These are phyloP conservation scores for Seriola aureovittata DNA, from an alignment of 2,113 vertebrate species.

Conservation along the genomic window DNA sequence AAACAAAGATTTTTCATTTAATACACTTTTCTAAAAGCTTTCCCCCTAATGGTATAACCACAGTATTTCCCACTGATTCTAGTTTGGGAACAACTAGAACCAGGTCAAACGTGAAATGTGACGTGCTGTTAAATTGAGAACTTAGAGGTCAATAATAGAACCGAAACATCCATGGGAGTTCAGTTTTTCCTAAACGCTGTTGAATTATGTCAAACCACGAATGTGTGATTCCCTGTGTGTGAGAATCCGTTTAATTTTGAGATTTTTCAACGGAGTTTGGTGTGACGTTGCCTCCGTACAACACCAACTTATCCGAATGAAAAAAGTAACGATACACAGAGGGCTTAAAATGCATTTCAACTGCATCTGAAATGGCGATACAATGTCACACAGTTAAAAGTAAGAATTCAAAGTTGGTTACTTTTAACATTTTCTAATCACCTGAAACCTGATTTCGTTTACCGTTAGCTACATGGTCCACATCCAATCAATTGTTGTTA, in stretches of 20 bases:
- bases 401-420: background rate
- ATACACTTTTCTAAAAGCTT: background rate
- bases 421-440: background rate
- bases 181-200: fast-evolving
- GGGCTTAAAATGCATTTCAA: background rate
- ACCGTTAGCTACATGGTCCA: background rate
- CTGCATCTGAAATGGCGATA: background rate
- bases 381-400: background rate
- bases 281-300: background rate
- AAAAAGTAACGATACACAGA: background rate
- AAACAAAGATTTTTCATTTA: too few relatives aligned
- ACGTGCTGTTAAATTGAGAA: background rate
- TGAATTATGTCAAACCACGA: too few relatives aligned
- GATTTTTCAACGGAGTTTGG: constrained; percentile 4
- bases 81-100: background rate
- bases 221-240: fast-evolving
- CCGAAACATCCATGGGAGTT: background rate
- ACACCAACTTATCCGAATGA: constrained; percentile 12
- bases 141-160: background rate
- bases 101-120: background rate
- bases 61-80: background rate
- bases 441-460: background rate
- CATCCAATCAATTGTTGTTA: constrained; percentile 40
- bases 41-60: background rate
- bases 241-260: fast-evolving